A percentile compares a stretch with the other conserved stretches of the same genome.
These are phyloP conservation scores for Anguilla rostrata DNA, from an alignment of 2,113 vertebrate genomes.

Conservation along the genomic window DNA sequence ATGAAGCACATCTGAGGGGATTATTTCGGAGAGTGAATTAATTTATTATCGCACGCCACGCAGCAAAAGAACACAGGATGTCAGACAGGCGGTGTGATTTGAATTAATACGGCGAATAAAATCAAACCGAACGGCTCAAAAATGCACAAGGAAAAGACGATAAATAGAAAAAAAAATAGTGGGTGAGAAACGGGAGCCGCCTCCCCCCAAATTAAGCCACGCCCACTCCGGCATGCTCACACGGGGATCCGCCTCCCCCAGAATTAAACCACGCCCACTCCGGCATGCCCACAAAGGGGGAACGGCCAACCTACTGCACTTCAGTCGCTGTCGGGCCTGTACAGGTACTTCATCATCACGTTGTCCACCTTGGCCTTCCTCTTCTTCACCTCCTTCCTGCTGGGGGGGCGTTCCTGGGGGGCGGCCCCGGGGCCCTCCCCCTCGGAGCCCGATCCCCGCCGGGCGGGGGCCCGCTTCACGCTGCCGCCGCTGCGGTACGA, in stretches of 20 bases:
- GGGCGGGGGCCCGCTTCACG: constrained; percentile 76
- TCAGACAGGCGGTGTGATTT: background rate
- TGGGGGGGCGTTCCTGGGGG: constrained; percentile 33
- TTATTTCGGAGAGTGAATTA: background rate
- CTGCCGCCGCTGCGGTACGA: constrained; percentile 89
- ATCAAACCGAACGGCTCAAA: background rate
- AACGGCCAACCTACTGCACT: constrained; percentile 67
- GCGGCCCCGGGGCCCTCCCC: constrained; percentile 46
- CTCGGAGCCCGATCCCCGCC: constrained; percentile 1
- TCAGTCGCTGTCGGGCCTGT: constrained; percentile 95
- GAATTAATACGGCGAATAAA: background rate
- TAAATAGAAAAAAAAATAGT: background rate
- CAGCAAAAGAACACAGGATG: background rate
- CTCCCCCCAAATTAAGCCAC: background rate
- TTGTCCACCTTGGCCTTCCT: constrained; percentile 87
- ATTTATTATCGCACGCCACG: background rate
- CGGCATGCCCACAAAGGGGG: constrained; percentile 13
- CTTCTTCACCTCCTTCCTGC: constrained; percentile 80
- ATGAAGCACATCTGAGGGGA: background rate
- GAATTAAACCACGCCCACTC: background rate
- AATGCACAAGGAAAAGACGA: no score
- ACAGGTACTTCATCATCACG: constrained; percentile 96
- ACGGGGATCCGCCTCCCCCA: constrained; percentile 19
- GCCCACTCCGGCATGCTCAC: background rate
- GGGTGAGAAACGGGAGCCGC: background rate